Evolutionary conservation across 2,113 vertebrate species (phyloP).

Genomic region (Pogona vitticeps): DNA sequence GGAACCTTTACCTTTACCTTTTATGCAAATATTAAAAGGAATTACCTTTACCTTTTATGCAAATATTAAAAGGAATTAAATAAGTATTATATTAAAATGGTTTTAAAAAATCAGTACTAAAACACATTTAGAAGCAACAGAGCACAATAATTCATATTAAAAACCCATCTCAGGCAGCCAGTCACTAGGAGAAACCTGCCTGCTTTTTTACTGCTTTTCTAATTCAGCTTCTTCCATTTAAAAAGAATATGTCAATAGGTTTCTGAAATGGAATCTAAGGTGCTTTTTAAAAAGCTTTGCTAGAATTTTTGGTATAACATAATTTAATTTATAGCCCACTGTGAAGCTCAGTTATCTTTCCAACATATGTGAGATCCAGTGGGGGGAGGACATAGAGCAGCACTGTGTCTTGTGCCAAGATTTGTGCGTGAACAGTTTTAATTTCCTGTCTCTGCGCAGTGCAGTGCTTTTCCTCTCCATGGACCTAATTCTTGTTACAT

Average conservation of each 20-base stretch:
- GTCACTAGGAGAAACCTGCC: too few species aligned
- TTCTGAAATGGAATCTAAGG: conserved; percentile 15
- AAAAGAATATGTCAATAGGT: not conserved
- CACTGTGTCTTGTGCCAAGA: conserved; percentile 22
- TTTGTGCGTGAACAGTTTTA: conserved; percentile 33
- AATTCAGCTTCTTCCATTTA: not conserved
- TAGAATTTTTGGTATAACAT: conserved; percentile 8
- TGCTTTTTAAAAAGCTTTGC: not conserved
- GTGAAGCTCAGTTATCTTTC: not conserved
- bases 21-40: too few species aligned
- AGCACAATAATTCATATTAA: too few species aligned
- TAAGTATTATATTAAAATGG: too few species aligned
- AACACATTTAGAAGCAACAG: too few species aligned
- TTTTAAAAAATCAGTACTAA: too few species aligned
- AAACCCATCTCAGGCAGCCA: too few species aligned
- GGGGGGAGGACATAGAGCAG: not conserved
- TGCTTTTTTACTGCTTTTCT: not conserved
- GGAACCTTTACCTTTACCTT: too few species aligned
- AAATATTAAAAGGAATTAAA: too few species aligned
- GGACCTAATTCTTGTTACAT: conserved; percentile 38
- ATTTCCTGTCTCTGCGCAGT: conserved; percentile 49
- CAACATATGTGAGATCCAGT: conserved; percentile 31
- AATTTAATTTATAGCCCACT: conserved; percentile 15
- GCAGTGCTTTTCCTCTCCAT: not conserved
- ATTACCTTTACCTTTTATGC: too few species aligned